Base-by-base conservation (phyloP, 2,888 invertebrate genomes). In the Drepanosiphum platanoidis region DNA sequence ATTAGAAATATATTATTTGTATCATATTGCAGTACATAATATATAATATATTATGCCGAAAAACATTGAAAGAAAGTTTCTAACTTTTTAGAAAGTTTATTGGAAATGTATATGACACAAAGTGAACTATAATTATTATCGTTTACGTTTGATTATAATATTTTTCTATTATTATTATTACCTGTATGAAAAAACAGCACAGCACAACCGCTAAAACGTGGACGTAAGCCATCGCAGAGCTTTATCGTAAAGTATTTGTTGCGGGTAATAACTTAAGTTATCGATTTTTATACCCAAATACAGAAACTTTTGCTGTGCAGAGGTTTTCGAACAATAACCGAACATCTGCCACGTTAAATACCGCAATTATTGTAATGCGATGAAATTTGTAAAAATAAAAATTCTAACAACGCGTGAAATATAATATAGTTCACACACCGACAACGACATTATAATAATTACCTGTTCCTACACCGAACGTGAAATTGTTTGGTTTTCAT, bases 181-280 rank as follows among this genome's bases (percentile, higher is more conserved):
- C 81, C 81, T 81, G 81, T 39, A 71, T 0, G 81, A 71, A 71
- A 30, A 36, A 71, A 58, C 58, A 58, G 71, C 52, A 70, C 39
- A 81, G 39, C 81, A 71, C 70, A 13, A 58, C 7, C 71, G 32
- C 39, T 30, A 71, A 81, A 9, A 81, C 30, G 36, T 58, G 34
- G 81, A 61, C 30, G 71, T 61, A 71, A 42, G 68, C 42, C 79
- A 68, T 79, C 32, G 61, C 64, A 18, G 61, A 39, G 39, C 30
- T 64, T n/a, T 61, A 30, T 30, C 30, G 30, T 22, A 39, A 34
- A 64, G 15, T 30, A 39, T 39, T 77, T 27, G 39, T 77, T 39
- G 22, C 30, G 18, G 22, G 39, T 18, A n/a, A n/a, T 39, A 34
- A 30, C 61, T 11, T 2, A 0, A 39, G 27, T 39, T 39, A 30